These are phyloP conservation scores for Trichomycterus rosablanca DNA, from an alignment of 2,113 vertebrate genomes.

Conservation along the genomic window DNA sequence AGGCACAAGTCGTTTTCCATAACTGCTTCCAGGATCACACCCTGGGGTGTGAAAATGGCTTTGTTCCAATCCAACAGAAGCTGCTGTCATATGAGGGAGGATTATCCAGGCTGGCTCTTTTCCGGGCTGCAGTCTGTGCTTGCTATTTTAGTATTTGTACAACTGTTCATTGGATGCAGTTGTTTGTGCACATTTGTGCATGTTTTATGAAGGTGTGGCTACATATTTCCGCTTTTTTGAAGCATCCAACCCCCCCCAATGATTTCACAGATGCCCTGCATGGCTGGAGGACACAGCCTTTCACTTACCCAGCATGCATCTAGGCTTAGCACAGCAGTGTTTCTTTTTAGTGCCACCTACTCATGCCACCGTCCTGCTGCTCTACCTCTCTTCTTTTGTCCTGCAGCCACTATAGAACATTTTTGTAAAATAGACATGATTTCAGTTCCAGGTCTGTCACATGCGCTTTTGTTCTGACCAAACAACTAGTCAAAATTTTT, in stretches of 20 bases:
- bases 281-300: constrained; percentile 27
- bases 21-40: constrained; percentile 57
- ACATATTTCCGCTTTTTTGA: neutral
- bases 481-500: too few relatives aligned
- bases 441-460: too few relatives aligned
- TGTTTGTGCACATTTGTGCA: constrained; percentile 48
- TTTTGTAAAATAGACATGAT: too few relatives aligned
- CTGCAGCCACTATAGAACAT: too few relatives aligned
- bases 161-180: neutral
- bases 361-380: constrained; percentile 3
- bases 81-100: constrained; percentile 24
- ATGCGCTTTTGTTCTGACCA: too few relatives aligned
- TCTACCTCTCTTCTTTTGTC: neutral
- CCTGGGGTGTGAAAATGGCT: constrained; percentile 47
- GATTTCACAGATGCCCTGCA: constrained; percentile 37
- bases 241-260: neutral
- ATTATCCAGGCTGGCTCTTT: constrained; percentile 2
- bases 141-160: constrained; percentile 8
- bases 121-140: neutral
- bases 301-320: constrained; percentile 40
- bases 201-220: constrained; percentile 32
- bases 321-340: constrained; percentile 22
- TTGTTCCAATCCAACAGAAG: constrained; percentile 28
- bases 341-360: constrained; percentile 34
- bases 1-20: constrained; percentile 52